Evolutionary conservation across 2,113 vertebrate genomes (phyloP), one percentile per base, ranked within the genome.

Genomic region (Neoarius graeffei): DNA sequence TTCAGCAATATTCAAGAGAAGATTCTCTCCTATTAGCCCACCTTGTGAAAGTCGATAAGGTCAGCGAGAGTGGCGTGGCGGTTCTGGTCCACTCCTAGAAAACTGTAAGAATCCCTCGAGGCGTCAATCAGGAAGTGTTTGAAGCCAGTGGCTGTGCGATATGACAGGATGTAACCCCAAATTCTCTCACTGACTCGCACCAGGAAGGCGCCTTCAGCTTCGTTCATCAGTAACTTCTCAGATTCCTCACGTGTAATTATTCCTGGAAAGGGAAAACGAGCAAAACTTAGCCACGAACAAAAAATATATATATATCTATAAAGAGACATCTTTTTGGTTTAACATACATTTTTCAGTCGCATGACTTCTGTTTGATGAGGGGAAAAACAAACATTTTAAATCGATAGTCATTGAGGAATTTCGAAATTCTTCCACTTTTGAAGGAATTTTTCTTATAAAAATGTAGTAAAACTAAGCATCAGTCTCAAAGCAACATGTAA

Each of bases 11-110:
- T 77, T 86, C 0, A 56, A 83, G 19, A 20, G n/a, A 57, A 60
- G 42, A 42, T 42, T 7, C 27, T 27, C 42, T 60, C 35, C 0
- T 59, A 5, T 25, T 27, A 57, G 3, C 86, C 86, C 94, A 97
- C 97, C 97, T 97, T 97, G 92, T 97, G 97, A 93, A 97, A 97
- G 93, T 97, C 95, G 89, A 97, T 92, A 85, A 97, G 97, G 88
- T 97, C 97, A 0, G 96, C 96, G 90, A 97, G 95, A 0, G 96
- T 97, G 17, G 96, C 94, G 0, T 97, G 97, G 13, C 96, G 94
- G 89, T 94, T 97, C 88, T 96, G 96, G 92, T 97, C 96, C 42
- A 96, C 96, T 56, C 97, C 97, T 89, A 97, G 93, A 91, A 97
- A 97, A 91, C 96, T 96, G 94, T 97, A 97, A 91, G 94, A 96